Evolutionary conservation across 2,113 vertebrate species (phyloP).

Genomic region (Scalopus aquaticus): DNA sequence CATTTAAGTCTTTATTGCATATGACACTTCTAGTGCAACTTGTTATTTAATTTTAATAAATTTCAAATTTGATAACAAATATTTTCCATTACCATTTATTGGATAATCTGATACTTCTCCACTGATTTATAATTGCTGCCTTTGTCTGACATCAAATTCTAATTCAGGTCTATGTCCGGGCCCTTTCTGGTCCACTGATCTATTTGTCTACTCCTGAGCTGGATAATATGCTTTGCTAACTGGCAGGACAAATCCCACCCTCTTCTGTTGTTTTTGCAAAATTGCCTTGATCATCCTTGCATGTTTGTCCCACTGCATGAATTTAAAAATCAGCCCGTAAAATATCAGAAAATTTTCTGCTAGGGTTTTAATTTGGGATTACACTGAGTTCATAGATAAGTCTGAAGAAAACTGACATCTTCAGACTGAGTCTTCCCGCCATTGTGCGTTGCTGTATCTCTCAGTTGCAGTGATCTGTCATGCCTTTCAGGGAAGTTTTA

Average conservation of each 20-base stretch:
- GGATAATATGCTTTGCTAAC: constrained; percentile 22
- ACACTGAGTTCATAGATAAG: not conserved
- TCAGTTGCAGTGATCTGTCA: not conserved
- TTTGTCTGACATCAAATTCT: not conserved
- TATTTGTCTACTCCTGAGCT: constrained; percentile 28
- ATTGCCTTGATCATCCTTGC: constrained; percentile 6
- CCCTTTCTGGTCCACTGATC: not conserved
- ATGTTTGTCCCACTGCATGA: not conserved
- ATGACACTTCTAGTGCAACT: not conserved
- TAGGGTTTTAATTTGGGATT: not conserved
- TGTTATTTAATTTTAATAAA: constrained; percentile 29
- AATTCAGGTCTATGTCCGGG: rapidly evolving
- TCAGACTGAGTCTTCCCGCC: not conserved
- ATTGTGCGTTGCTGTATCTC: not conserved
- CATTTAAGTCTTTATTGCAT: not conserved
- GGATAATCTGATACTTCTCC: not conserved
- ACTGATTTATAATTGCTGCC: not conserved
- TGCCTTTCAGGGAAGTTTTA: not conserved
- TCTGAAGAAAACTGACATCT: not conserved
- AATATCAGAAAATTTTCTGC: not conserved
- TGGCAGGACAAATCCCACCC: not conserved
- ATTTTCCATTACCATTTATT: not conserved
- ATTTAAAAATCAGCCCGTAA: constrained; percentile 34
- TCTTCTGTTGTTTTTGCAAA: constrained; percentile 45
- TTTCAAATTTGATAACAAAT: constrained; percentile 5